Evolutionary conservation across 2,797 vertebrate genomes (phyloP).

Genomic region (Garrulus glandarius): DNA sequence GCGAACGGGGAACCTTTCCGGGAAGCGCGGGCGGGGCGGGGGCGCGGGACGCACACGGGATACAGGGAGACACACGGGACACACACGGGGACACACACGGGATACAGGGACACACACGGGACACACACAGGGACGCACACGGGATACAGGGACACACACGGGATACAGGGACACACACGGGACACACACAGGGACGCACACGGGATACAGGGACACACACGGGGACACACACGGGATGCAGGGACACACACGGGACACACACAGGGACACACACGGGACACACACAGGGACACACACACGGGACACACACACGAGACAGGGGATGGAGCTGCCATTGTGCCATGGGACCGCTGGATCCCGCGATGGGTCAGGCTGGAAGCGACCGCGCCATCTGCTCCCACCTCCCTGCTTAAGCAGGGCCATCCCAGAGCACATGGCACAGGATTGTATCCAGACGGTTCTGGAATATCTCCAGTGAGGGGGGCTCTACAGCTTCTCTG

Average conservation of each 20-base stretch:
- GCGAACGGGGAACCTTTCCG: slow-evolving; percentile 16
- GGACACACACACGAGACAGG: background rate
- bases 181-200: no score
- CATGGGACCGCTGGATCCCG: accelerated
- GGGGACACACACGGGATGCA: background rate
- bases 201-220: background rate
- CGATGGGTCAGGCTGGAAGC: background rate
- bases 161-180: no score
- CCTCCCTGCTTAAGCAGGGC: background rate
- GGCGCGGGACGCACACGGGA: background rate
- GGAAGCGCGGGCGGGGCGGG: background rate
- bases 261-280: no score
- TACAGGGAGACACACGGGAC: no score
- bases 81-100: background rate
- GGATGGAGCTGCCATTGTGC: background rate
- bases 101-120: no score
- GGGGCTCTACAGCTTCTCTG: accelerated
- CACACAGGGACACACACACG: no score
- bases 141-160: no score
- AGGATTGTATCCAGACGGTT: accelerated
- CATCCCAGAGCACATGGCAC: background rate
- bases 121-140: no score
- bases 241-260: no score
- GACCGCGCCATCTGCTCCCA: accelerated
- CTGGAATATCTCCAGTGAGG: background rate